Base-by-base conservation (phyloP, 2,888 invertebrate genomes). In the Lasioglossum oenotherae region DNA sequence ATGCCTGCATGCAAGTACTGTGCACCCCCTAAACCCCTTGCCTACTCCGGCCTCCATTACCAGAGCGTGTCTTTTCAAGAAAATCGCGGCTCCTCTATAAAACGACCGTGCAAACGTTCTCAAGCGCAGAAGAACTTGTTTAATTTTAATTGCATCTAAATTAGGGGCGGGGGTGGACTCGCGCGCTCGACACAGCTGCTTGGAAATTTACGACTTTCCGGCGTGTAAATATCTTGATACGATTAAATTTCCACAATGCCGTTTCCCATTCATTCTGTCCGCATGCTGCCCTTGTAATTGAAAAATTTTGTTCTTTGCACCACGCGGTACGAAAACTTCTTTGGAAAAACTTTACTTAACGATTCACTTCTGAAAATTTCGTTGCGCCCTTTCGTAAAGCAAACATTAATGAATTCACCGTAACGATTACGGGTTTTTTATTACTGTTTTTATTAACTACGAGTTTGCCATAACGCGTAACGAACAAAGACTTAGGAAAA, bases 1-100 rank as follows among this genome's bases (percentile, higher is more conserved):
- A 85, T 87, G 88, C 84, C 78, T 87, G 85, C 74, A 89, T 81
- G 80, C 87, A 41, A 74, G 78, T 74, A 57, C 84, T 77, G 80
- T 71, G 69, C 88, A 81, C 76, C 84, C 77, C 78, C 67, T 73
- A n/a, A 38, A 69, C 23, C 77, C 76, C 64, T 60, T 49, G 41
- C 31, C 31, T 6, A n/a, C 19, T 23, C 19, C 38, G 69, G 69
- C 80, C 75, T 75, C 87, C 89, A 87, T 85, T 85, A 83, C 72
- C n/a, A 31, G 53, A 60, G 75, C 72, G 75, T 46, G 79, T 85
- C 80, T 73, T 83, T 85, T 84, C 75, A 79, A 79, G 85, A 84
- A 85, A 85, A 83, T 80, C 85, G 57, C 67, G 14, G 67, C 75
- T 41, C 46, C 75, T 83, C 75, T 27, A 73, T 57, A 73, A 78